Evolutionary conservation across 2,113 vertebrate genomes (phyloP), one percentile per base, ranked within the genome.

Genomic region (Hemibagrus wyckioides): DNA sequence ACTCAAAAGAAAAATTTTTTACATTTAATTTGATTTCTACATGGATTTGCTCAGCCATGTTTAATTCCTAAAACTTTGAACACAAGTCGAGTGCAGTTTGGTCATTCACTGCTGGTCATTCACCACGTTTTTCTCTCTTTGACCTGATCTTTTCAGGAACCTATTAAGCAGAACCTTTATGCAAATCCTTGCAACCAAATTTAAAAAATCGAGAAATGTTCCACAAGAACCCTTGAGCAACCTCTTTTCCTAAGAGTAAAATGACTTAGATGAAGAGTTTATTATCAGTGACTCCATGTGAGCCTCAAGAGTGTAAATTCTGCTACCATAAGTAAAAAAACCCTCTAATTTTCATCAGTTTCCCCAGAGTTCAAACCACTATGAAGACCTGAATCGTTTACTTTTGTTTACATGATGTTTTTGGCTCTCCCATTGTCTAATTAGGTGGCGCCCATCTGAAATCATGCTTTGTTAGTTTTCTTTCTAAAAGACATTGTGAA

Each of bases 401-500:
- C 28, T 83, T 77, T 80, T 82, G 86, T 77, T 73, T 73, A 61
- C 15, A 48, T 30, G 19, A 39, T 80, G 57, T 21, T 44, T 13
- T 81, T n/a, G 79, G 33, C 85, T 57, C 54, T 86, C 65, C 0
- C 50, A n/a, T 36, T 84, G 50, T 54, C 23, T 84, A 56, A 54
- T 69, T 52, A 84, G 36, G 80, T 14, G 71, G 41, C 65, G 67
- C 57, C 13, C 19, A 82, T 21, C 80, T 21, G n/a, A 65, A 85
- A 90, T 90, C 57, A 84, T 54, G n/a, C 17, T 63, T 10, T 90
- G 36, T 89, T 87, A 69, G 77, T 86, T 89, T 90, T 87, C 69
- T 75, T 83, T 86, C n/a, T 57, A 90, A 90, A 90, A 83, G 85
- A 75, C 25, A 30, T 14, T 41, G 39, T 52, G 56, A 90, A 77